Evolutionary conservation across 2,888 invertebrate genomes (phyloP).

Genomic region (Agrilus biguttatus): DNA sequence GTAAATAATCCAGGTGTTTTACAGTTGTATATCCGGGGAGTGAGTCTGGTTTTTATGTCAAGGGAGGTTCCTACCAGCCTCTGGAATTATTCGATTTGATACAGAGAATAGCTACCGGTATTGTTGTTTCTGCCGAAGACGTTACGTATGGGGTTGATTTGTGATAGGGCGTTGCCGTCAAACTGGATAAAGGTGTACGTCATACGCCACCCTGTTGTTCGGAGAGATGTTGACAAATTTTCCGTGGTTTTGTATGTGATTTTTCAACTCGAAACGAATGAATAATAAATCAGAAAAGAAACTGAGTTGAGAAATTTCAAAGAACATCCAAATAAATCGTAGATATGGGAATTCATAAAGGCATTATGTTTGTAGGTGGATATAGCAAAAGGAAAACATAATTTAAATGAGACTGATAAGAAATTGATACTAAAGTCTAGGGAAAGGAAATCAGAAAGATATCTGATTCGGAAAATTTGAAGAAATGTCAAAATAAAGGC

Average conservation of each 20-base stretch:
- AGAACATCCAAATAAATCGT: slow-evolving; percentile 8
- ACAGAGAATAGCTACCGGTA: slow-evolving; percentile 23
- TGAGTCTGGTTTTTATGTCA: slow-evolving; percentile 13
- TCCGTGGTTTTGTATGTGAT: slow-evolving; percentile 20
- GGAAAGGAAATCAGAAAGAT: too few species aligned
- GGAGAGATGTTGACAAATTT: slow-evolving; percentile 27
- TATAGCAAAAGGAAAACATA: too few species aligned
- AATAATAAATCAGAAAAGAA: neutral
- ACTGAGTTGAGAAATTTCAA: slow-evolving; percentile 2
- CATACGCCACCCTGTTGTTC: slow-evolving; percentile 14
- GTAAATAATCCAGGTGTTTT: slow-evolving; percentile 12
- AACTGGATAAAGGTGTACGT: slow-evolving; percentile 18
- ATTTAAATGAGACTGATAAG: too few species aligned
- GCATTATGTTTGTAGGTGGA: too few species aligned
- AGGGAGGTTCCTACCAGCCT: slow-evolving; percentile 28
- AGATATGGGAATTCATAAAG: too few species aligned
- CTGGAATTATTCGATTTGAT: slow-evolving; percentile 34
- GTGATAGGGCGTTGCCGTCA: slow-evolving; percentile 20
- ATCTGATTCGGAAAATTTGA: too few species aligned
- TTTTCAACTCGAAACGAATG: slow-evolving; percentile 17
- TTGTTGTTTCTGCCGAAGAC: slow-evolving; percentile 12
- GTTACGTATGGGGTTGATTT: slow-evolving; percentile 18
- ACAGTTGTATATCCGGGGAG: slow-evolving; percentile 4
- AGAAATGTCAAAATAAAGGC: too few species aligned
- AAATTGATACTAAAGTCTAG: too few species aligned